A percentile compares a stretch with the other conserved stretches of the same genome.
phyloP scores from a whole-genome alignment of 2,797 vertebrate species.

The Catamblyrhynchus diadema region DNA sequence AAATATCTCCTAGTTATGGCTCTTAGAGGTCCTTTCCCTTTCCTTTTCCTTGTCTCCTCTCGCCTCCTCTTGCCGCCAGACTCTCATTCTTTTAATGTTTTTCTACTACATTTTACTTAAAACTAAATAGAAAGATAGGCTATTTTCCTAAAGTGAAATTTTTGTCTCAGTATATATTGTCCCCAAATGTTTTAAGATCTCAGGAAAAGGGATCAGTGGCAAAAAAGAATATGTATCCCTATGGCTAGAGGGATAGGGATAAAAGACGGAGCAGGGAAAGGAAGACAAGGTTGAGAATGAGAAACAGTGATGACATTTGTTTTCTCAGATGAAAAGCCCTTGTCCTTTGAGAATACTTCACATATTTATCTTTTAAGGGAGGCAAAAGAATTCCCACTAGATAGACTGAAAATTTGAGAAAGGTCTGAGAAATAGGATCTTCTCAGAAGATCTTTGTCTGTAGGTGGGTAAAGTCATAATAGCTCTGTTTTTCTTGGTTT shows the following conservation, averaged over 20 bases:
- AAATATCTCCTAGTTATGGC: not conserved
- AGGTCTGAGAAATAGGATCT: conserved; percentile 74
- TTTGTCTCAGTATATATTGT: not conserved
- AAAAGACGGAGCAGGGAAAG: not conserved
- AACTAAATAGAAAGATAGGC: not conserved
- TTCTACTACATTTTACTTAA: not conserved
- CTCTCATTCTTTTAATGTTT: not conserved
- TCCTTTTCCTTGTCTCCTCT: not conserved
- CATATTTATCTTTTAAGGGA: conserved; percentile 66
- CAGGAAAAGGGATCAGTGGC: not conserved
- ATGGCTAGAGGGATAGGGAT: not conserved
- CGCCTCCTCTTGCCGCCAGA: not conserved
- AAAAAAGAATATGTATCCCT: not conserved
- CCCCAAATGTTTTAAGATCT: not conserved
- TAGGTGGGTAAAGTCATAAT: conserved; percentile 70
- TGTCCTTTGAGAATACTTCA: conserved; percentile 52
- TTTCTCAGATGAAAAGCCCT: conserved; percentile 54
- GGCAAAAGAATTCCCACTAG: conserved; percentile 55
- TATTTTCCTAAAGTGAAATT: not conserved
- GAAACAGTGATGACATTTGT: conserved; percentile 49
- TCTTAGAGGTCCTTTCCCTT: not conserved
- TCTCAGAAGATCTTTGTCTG: conserved; percentile 70
- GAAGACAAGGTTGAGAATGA: not conserved
- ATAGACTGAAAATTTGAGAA: conserved; percentile 63
- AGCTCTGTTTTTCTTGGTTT: conserved; percentile 74